Evolutionary conservation across 1,140 invertebrate species (phyloP).

Genomic region (Drosophila navojoa): DNA sequence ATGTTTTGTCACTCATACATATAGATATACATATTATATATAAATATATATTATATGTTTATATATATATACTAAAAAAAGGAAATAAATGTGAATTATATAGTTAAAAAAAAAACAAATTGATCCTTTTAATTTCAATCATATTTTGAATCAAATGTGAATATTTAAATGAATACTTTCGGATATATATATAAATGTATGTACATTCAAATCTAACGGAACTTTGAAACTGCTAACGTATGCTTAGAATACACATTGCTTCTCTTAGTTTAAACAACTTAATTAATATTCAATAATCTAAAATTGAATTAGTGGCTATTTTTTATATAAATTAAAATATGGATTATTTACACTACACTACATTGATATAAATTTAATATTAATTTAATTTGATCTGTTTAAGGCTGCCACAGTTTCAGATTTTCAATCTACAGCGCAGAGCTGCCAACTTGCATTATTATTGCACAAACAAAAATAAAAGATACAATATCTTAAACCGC

Average conservation of each 20-base stretch:
- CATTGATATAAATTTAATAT: not conserved
- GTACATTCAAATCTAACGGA: not conserved
- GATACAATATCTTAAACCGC: not conserved
- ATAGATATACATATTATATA: slow-evolving; percentile 36
- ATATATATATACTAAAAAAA: slow-evolving; percentile 21
- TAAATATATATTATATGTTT: slow-evolving; percentile 35
- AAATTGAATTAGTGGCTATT: too few species aligned
- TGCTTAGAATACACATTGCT: too few species aligned
- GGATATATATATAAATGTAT: too few species aligned
- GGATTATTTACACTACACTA: too few species aligned
- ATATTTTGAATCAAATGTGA: not conserved
- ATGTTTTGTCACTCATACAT: slow-evolving; percentile 53
- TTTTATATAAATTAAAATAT: too few species aligned
- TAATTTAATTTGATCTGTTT: not conserved
- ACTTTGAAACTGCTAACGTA: too few species aligned
- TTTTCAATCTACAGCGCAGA: too few species aligned
- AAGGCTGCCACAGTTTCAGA: not conserved
- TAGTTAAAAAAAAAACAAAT: slow-evolving; percentile 25
- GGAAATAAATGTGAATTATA: slow-evolving; percentile 26
- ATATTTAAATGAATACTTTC: not conserved
- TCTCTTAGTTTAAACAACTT: too few species aligned
- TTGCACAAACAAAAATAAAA: not conserved
- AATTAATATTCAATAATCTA: too few species aligned
- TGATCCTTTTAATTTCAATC: slow-evolving; percentile 26
- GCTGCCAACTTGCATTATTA: not conserved